These are phyloP conservation scores for Campoplex nolae DNA, from an alignment of 2,888 invertebrate genomes.

Conservation along the genomic window DNA sequence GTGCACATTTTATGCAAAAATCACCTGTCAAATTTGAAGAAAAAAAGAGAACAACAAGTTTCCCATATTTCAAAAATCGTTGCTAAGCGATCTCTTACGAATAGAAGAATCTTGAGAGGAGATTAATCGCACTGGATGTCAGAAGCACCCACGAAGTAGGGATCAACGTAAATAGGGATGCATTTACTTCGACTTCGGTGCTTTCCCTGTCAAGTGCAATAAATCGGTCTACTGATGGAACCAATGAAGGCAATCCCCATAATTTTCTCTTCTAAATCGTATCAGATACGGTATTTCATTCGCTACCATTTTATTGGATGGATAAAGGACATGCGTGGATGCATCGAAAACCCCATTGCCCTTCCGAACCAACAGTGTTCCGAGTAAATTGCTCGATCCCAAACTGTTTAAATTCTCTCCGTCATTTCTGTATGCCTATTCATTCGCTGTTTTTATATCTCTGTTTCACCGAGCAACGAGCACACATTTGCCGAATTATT, in stretches of 20 bases:
- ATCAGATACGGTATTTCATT: not conserved
- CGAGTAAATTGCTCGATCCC: constrained; percentile 56
- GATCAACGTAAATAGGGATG: not conserved
- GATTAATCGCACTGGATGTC: no score
- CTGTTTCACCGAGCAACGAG: constrained; percentile 15
- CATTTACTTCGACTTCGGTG: not conserved
- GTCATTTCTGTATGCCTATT: constrained; percentile 8
- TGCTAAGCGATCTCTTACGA: not conserved
- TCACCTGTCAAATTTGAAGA: no score
- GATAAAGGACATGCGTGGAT: constrained; percentile 4
- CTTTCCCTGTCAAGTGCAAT: not conserved
- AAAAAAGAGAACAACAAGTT: not conserved
- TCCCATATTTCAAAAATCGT: not conserved
- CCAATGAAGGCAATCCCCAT: not conserved
- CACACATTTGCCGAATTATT: constrained; percentile 19
- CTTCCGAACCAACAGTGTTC: constrained; percentile 55
- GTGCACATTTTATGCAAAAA: no score
- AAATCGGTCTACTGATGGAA: not conserved
- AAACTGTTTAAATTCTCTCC: constrained; percentile 20
- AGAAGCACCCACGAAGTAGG: no score
- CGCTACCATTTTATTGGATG: not conserved
- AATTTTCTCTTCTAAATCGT: not conserved
- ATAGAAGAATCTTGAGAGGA: not conserved
- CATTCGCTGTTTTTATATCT: constrained; percentile 1
- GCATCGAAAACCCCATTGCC: constrained; percentile 20